Percentiles rank a stretch among this genome's conserved stretches.
Conservation (phyloP, 2,113 vertebrate genomes). For the Melanerpes aurifrons region DNA sequence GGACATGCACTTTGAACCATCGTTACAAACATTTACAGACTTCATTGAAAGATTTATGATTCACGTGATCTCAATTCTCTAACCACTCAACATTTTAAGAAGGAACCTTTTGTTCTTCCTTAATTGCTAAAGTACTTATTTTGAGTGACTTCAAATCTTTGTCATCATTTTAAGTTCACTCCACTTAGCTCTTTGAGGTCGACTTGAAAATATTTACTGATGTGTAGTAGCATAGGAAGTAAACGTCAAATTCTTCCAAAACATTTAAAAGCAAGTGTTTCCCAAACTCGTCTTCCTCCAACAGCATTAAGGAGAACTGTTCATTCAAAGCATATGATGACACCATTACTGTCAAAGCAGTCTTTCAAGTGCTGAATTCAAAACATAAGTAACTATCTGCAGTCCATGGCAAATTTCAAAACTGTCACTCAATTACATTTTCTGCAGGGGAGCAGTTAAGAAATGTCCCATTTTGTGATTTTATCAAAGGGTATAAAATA, state of each 20-base stretch:
- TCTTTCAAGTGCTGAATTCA: neutral
- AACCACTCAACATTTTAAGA: neutral
- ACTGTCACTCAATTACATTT: neutral
- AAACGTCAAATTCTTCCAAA: constrained; percentile 18
- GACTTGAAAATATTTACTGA: constrained; percentile 38
- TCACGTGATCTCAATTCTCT: neutral
- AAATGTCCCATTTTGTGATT: neutral
- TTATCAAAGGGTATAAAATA: neutral
- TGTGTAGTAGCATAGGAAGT: neutral
- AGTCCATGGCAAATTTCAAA: neutral
- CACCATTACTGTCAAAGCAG: neutral
- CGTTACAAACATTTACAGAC: neutral
- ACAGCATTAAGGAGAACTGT: neutral
- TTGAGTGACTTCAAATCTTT: neutral
- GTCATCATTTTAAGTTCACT: neutral
- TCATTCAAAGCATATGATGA: neutral
- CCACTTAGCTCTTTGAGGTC: neutral
- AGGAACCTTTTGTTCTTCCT: neutral
- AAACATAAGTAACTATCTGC: neutral
- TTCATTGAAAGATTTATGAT: neutral
- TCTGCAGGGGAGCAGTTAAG: neutral
- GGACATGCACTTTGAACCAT: neutral
- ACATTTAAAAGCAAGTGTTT: neutral
- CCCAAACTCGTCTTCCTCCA: neutral
- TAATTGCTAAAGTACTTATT: neutral